Percentiles rank a stretch among this genome's conserved stretches.
These are phyloP conservation scores for Archaeoteleia sp. DNA, from an alignment of 2,888 invertebrate species.

Conservation along the genomic window DNA sequence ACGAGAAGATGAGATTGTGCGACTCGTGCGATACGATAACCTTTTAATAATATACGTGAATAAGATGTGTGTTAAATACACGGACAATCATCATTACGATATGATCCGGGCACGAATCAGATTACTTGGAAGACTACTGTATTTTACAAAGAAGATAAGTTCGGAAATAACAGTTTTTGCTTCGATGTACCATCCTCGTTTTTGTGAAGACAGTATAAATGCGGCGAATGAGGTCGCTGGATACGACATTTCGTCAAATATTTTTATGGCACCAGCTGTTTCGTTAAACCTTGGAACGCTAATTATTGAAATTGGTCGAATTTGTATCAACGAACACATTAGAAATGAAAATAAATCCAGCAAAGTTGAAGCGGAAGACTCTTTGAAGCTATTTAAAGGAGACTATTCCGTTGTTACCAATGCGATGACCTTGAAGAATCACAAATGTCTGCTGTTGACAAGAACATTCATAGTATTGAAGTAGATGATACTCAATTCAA, in stretches of 20 bases:
- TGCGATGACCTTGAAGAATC: too few relatives aligned
- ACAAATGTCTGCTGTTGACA: too few relatives aligned
- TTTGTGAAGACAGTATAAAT: slow-evolving; percentile 29
- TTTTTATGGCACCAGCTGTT: slow-evolving; percentile 45
- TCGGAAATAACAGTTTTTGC: slow-evolving; percentile 42
- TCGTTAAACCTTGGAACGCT: slow-evolving; percentile 49
- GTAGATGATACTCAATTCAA: too few relatives aligned
- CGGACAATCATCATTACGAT: slow-evolving; percentile 37
- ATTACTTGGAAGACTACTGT: slow-evolving; percentile 49
- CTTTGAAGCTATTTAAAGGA: slow-evolving; percentile 39
- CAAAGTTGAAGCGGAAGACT: slow-evolving; percentile 40
- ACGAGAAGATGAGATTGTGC: slow-evolving; percentile 50
- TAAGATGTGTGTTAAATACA: slow-evolving; percentile 49
- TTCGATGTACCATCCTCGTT: slow-evolving; percentile 53
- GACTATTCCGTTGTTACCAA: slow-evolving; percentile 33
- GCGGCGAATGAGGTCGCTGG: slow-evolving; percentile 45
- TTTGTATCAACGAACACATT: slow-evolving; percentile 41
- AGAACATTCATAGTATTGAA: too few relatives aligned
- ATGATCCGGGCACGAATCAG: slow-evolving; percentile 52
- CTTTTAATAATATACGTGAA: slow-evolving; percentile 55
- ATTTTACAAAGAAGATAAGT: slow-evolving; percentile 29
- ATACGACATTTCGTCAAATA: slow-evolving; percentile 18
- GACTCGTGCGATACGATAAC: slow-evolving; percentile 51
- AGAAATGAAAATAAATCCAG: slow-evolving; percentile 41
- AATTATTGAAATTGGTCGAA: slow-evolving; percentile 49